These are phyloP conservation scores for Oscheius sp. DNA, from an alignment of 2,888 invertebrate genomes.

Conservation along the genomic window DNA sequence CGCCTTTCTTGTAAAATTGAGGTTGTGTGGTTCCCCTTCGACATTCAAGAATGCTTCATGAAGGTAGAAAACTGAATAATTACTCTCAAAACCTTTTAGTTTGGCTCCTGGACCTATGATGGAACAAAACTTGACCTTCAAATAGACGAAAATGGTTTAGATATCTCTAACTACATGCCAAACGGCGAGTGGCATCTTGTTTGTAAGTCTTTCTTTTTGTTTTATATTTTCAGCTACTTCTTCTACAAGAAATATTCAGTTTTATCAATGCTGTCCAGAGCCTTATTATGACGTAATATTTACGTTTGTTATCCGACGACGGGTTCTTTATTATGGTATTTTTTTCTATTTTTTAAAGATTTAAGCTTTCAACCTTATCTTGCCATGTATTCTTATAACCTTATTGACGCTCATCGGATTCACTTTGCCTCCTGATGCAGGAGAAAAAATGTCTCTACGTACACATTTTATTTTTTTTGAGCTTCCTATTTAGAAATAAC, in stretches of 20 bases:
- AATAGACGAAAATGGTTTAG: conserved; percentile 59
- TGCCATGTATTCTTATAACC: conserved; percentile 77
- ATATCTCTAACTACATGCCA: conserved; percentile 55
- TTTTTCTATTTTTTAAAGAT: neutral
- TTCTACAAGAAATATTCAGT: conserved; percentile 47
- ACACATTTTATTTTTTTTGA: conserved; percentile 23
- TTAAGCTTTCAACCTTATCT: conserved; percentile 88
- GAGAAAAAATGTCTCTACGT: conserved; percentile 64
- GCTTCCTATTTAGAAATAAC: conserved; percentile 60
- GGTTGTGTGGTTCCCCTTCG: conserved; percentile 99
- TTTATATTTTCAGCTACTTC: conserved; percentile 35
- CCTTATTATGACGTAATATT: conserved; percentile 61
- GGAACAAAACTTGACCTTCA: conserved; percentile 58
- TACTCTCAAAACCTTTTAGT: conserved; percentile 38
- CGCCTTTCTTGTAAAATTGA: conserved; percentile 84
- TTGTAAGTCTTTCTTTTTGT: conserved; percentile 23
- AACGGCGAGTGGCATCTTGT: conserved; percentile 49
- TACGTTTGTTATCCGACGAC: conserved; percentile 85
- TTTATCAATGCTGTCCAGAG: conserved; percentile 56
- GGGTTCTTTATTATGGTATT: conserved; percentile 92
- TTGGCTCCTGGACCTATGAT: conserved; percentile 65
- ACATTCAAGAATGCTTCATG: conserved; percentile 79
- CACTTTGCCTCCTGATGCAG: conserved; percentile 60
- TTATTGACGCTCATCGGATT: conserved; percentile 75
- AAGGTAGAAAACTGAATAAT: conserved; percentile 36